phyloP scores from a whole-genome alignment of 2,113 vertebrate genomes.

The Toxostoma redivivum region DNA sequence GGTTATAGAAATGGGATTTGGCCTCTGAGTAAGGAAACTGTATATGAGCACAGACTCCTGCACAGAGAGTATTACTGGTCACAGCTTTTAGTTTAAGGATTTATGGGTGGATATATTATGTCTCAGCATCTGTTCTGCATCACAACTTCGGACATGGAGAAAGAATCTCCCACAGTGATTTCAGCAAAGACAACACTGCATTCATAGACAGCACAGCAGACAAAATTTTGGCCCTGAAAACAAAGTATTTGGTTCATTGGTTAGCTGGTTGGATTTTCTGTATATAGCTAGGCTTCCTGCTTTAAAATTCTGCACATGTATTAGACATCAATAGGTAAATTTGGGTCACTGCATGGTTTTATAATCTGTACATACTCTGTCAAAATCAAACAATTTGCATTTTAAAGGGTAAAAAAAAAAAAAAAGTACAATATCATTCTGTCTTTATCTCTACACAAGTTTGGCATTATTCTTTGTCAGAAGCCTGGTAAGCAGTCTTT shows the following conservation, averaged over 20 bases:
- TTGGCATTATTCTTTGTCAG: not conserved
- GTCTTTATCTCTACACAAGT: not conserved
- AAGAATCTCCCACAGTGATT: not conserved
- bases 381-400: not conserved
- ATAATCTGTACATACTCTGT: not conserved
- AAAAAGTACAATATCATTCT: not conserved
- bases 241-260: not conserved
- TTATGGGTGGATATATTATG: not conserved
- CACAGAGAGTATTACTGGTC: not conserved
- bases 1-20: not conserved
- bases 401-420: not conserved
- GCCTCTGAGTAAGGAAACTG: not conserved
- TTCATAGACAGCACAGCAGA: not conserved
- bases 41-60: not conserved
- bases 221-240: not conserved
- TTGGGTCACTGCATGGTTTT: not conserved
- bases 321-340: not conserved
- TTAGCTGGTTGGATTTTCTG: not conserved
- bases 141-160: not conserved
- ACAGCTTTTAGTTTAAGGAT: slow-evolving; percentile 6
- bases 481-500: not conserved
- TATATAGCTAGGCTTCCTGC: not conserved
- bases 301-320: not conserved
- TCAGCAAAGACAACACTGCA: not conserved
- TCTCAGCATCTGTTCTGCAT: slow-evolving; percentile 46